Conservation (phyloP, 2,888 invertebrate species). For the Drosophila mettleri region DNA sequence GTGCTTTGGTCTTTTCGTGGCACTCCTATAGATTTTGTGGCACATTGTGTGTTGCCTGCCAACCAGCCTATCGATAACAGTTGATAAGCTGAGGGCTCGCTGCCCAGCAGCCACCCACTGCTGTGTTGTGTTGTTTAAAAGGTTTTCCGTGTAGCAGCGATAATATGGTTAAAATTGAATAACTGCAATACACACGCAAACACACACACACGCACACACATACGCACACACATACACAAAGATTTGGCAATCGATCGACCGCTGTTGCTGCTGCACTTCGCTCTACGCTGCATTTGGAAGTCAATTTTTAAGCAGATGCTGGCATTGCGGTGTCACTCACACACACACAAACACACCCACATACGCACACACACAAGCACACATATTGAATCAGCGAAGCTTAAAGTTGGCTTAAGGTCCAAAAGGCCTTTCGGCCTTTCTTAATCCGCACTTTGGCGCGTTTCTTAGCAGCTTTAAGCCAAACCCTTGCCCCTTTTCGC, state of each 20-base stretch:
- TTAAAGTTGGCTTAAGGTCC: slow-evolving; percentile 55
- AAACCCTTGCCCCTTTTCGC: slow-evolving; percentile 1
- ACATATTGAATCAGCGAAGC: slow-evolving; percentile 65
- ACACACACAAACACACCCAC: neutral
- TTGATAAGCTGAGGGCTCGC: slow-evolving; percentile 56
- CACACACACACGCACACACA: slow-evolving; percentile 7
- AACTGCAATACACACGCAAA: slow-evolving; percentile 49
- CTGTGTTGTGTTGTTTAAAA: slow-evolving; percentile 63
- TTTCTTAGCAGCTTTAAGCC: slow-evolving; percentile 65
- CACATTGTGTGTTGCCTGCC: slow-evolving; percentile 33
- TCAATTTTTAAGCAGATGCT: slow-evolving; percentile 20
- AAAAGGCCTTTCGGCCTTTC: slow-evolving; percentile 41
- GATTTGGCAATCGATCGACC: slow-evolving; percentile 56
- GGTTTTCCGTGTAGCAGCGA: slow-evolving; percentile 73
- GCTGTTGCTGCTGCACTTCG: slow-evolving; percentile 40
- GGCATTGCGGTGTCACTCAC: slow-evolving; percentile 1
- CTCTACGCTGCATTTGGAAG: slow-evolving; percentile 31
- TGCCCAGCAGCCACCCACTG: slow-evolving; percentile 57
- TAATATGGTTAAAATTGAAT: slow-evolving; percentile 77
- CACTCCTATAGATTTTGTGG: slow-evolving; percentile 8
- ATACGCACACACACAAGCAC: neutral
- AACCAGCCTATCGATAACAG: slow-evolving; percentile 66
- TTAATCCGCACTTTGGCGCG: slow-evolving; percentile 77
- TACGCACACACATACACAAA: neutral
- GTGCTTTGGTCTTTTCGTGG: neutral